Base-by-base conservation (phyloP, 2,113 vertebrate genomes). In the Oncorhynchus clarkii region DNA sequence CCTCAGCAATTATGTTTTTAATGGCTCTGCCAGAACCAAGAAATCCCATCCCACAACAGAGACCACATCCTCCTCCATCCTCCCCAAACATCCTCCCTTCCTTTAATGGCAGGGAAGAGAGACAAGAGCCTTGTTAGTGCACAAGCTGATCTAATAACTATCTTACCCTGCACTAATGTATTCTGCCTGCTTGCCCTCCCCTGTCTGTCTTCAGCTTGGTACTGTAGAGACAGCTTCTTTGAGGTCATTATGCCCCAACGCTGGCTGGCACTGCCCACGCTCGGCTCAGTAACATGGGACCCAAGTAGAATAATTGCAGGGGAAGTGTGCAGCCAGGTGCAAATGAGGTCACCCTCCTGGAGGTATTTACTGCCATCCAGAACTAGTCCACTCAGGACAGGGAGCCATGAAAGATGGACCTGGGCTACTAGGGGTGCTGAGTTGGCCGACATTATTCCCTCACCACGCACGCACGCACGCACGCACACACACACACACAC, bases 81-180 rank as follows among this genome's bases (percentile, higher is more conserved):
- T 54, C 14, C 51, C 51, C 51, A 54, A 62, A 22, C n/a, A n/a
- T n/a, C 59, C 59, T 62, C 59, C 59, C 59, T 62, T 7, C 20
- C n/a, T 62, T 22, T 62, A 62, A 62, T 62, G 59, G 59, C 20
- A 62, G 59, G 20, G 20, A n/a, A 62, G 20, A 62, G n/a, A 62
- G 59, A 62, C 59, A 62, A n/a, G n/a, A n/a, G 59, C 20, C 59
- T 24, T 62, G 59, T 62, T 62, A 62, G 59, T 62, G 59, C 59
- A n/a, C 59, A 62, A 6, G n/a, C n/a, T 62, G 59, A 62, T 62
- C 59, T 62, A 62, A 62, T 24, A 62, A 62, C 59, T 57, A 22
- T n/a, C 59, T 60, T 62, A 62, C 20, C 7, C n/a, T 22, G 9
- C n/a, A 8, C 20, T 62, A 22, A 62, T 62, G 59, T 2, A 62